Evolutionary conservation across 2,113 vertebrate genomes (phyloP).

Genomic region (Oxygymnocypris stewartii): DNA sequence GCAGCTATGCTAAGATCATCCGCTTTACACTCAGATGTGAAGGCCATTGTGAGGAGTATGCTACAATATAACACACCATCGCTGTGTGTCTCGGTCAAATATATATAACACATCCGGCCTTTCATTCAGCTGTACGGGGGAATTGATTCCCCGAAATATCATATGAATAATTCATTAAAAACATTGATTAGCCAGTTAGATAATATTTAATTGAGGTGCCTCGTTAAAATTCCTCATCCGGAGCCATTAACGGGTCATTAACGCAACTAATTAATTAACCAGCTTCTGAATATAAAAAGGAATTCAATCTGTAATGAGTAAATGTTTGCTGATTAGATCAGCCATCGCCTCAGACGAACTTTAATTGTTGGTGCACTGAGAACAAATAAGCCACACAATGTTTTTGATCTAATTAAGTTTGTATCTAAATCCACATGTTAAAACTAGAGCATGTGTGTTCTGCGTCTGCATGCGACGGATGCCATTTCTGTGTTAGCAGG

Average conservation of each 20-base stretch:
- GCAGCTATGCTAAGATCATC: not conserved
- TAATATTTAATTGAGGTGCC: slow-evolving; percentile 82
- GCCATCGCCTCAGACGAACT: slow-evolving; percentile 58
- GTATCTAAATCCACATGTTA: slow-evolving; percentile 14
- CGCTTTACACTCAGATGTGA: not conserved
- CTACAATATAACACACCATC: not conserved
- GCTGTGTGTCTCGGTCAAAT: not conserved
- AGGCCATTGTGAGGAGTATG: slow-evolving; percentile 2
- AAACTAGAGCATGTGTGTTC: not conserved
- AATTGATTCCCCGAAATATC: slow-evolving; percentile 76
- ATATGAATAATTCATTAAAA: slow-evolving; percentile 77
- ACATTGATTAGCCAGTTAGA: slow-evolving; percentile 80
- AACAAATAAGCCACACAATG: slow-evolving; percentile 8
- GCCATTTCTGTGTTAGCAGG: not conserved
- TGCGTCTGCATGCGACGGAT: not conserved
- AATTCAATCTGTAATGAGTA: slow-evolving; percentile 75
- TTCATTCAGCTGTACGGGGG: slow-evolving; percentile 57
- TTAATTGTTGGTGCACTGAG: slow-evolving; percentile 30
- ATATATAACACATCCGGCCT: slow-evolving; percentile 61
- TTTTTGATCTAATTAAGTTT: slow-evolving; percentile 11
- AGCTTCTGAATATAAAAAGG: slow-evolving; percentile 72
- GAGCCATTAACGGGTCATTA: slow-evolving; percentile 77
- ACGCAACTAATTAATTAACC: slow-evolving; percentile 79
- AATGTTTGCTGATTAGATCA: slow-evolving; percentile 78
- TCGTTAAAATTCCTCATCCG: slow-evolving; percentile 75